Base-by-base conservation (phyloP, 2,797 vertebrate species). In the Garrulus glandarius region DNA sequence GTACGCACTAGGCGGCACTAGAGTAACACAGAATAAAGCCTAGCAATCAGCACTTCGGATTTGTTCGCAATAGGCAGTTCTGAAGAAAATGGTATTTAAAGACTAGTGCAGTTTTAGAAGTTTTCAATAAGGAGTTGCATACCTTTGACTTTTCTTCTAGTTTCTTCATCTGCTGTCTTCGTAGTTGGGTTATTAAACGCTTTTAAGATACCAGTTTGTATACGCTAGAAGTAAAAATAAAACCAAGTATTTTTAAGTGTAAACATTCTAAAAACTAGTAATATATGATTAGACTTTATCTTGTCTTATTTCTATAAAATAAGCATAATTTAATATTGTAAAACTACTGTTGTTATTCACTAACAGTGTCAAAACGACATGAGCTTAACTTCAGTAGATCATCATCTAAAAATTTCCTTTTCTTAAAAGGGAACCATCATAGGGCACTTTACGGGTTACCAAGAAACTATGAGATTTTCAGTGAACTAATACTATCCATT, bases 61-160 rank as follows among this genome's bases (percentile, higher is more conserved):
- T 19, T 61, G 36, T 10, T 72, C 4, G 10, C 60, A 67, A 32
- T 2, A 69, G 41, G 27, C 61, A 63, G 24, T 29, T 89, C 72
- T 52, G 47, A 77, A 89, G 10, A 63, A 91, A 87, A 77, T 2
- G 6, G 7, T 34, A 86, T 46, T 83, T 56, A 55, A 89, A 89
- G 49, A 77, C 27, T 34, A 41, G 21, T 27, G 32, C 23, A n/a
- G 37, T 88, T 81, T 67, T 8, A 36, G 17, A 76, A 37, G 36
- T n/a, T 78, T 94, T 94, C 77, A 91, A 57, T 70, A 87, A 91
- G 90, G 37, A 86, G 8, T 63, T 79, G 87, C 74, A 50, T 98
- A 99, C 99, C 99, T 99, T 99, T 99, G 93, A 99, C 98, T 98
- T 99, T 99, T 89, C 98, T 98, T 97, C 99, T 99, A 60, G 99